Conservation (phyloP, 2,113 vertebrate species). For the Microtus oregoni region DNA sequence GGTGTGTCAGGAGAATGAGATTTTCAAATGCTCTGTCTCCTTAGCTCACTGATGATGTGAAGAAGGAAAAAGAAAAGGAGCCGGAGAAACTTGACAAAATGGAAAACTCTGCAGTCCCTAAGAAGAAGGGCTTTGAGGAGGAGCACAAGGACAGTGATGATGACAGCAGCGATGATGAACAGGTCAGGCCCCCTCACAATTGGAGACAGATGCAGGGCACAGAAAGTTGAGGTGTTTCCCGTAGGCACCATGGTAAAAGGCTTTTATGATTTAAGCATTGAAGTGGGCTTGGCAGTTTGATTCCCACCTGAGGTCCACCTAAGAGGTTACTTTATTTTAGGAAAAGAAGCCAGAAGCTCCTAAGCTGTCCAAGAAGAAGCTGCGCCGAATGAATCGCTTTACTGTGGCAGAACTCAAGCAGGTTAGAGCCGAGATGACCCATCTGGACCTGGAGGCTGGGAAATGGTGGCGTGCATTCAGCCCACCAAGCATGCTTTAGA, state of each 20-base stretch:
- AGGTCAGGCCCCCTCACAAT: constrained; percentile 68
- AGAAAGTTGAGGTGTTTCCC: fast-evolving
- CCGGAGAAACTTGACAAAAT: constrained; percentile 91
- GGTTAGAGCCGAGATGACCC: constrained; percentile 80
- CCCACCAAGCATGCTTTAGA: neutral
- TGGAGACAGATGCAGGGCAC: fast-evolving
- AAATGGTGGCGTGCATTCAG: neutral
- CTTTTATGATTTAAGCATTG: neutral
- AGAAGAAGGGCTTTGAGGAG: constrained; percentile 93
- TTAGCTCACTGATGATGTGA: constrained; percentile 94
- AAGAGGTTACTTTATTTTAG: constrained; percentile 74
- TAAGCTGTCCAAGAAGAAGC: constrained; percentile 97
- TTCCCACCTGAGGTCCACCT: neutral
- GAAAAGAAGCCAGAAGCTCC: constrained; percentile 91
- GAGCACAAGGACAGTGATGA: constrained; percentile 92
- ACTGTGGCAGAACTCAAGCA: constrained; percentile 97
- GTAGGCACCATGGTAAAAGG: fast-evolving
- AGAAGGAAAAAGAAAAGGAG: constrained; percentile 96
- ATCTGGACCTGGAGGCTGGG: neutral
- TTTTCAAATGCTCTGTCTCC: neutral
- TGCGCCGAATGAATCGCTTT: constrained; percentile 95
- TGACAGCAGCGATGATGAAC: constrained; percentile 89
- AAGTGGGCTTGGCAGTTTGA: neutral
- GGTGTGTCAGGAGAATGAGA: no score
- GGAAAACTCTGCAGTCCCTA: constrained; percentile 86